phyloP scores from a whole-genome alignment of 2,113 vertebrate species.

The Coregonus clupeaformis region DNA sequence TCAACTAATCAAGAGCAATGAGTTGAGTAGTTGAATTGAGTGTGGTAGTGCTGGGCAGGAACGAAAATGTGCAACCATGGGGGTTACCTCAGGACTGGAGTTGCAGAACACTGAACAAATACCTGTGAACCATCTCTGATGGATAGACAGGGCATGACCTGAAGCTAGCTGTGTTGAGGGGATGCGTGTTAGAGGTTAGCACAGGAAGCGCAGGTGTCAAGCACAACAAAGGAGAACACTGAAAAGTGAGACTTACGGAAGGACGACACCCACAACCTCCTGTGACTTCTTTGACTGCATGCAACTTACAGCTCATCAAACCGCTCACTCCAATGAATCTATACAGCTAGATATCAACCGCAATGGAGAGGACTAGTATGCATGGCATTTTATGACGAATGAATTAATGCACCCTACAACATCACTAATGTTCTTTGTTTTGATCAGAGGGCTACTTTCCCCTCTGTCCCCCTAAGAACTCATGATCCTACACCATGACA shows the following conservation, averaged over 20 bases:
- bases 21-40: too few species aligned
- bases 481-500: background rate
- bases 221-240: conserved; percentile 10
- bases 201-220: conserved; percentile 29
- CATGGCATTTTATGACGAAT: background rate
- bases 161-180: too few species aligned
- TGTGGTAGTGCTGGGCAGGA: too few species aligned
- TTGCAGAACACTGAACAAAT: background rate
- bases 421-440: background rate
- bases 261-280: too few species aligned
- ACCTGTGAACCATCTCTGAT: too few species aligned
- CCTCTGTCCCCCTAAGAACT: background rate
- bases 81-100: background rate
- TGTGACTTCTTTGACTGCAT: too few species aligned
- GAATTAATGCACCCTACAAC: background rate
- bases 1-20: too few species aligned
- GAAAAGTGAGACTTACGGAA: conserved; percentile 4
- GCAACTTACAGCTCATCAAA: background rate
- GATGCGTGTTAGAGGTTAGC: conserved; percentile 33
- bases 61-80: too few species aligned
- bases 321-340: background rate
- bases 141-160: too few species aligned
- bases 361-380: too few species aligned
- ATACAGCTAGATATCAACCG: background rate
- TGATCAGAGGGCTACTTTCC: background rate